Evolutionary conservation across 1,140 invertebrate species (phyloP).

Genomic region (Drosophila murphyi): DNA sequence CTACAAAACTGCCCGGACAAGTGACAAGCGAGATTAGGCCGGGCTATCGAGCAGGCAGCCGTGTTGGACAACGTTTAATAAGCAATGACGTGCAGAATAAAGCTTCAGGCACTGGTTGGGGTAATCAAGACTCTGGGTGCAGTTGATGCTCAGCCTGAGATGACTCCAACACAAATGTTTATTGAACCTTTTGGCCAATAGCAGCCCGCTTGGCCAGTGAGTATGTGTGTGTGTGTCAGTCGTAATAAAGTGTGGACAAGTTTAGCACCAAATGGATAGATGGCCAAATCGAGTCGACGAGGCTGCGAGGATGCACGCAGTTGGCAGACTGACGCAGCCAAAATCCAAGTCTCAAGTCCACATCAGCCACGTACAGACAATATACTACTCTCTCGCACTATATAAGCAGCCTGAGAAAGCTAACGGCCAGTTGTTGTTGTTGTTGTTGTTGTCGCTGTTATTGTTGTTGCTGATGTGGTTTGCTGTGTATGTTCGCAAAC

Average conservation of each 20-base stretch:
- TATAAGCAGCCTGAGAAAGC: slow-evolving; percentile 45
- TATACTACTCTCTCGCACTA: slow-evolving; percentile 9
- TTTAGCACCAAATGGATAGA: slow-evolving; percentile 45
- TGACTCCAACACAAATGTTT: slow-evolving; percentile 44
- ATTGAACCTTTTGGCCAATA: slow-evolving; percentile 40
- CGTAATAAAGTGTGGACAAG: slow-evolving; percentile 52
- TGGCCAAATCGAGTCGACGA: slow-evolving; percentile 18
- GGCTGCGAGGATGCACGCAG: slow-evolving; percentile 5
- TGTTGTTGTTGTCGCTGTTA: slow-evolving; percentile 11
- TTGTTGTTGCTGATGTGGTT: slow-evolving; percentile 1
- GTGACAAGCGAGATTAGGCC: slow-evolving; percentile 71
- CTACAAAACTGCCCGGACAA: slow-evolving; percentile 47
- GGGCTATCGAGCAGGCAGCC: slow-evolving; percentile 9
- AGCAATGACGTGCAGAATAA: slow-evolving; percentile 61
- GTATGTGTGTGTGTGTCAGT: slow-evolving; percentile 8
- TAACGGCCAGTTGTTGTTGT: slow-evolving; percentile 55
- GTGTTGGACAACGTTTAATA: slow-evolving; percentile 61
- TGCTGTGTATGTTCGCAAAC: slow-evolving; percentile 50
- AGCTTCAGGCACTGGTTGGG: background rate
- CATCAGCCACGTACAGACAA: slow-evolving; percentile 22
- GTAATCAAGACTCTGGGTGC: slow-evolving; percentile 1
- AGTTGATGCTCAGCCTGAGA: slow-evolving; percentile 23
- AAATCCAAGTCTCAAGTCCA: slow-evolving; percentile 7
- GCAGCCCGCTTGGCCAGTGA: background rate
- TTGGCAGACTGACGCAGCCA: slow-evolving; percentile 19